phyloP scores from a whole-genome alignment of 2,888 invertebrate species.

The Rotaria magnacalcarata region DNA sequence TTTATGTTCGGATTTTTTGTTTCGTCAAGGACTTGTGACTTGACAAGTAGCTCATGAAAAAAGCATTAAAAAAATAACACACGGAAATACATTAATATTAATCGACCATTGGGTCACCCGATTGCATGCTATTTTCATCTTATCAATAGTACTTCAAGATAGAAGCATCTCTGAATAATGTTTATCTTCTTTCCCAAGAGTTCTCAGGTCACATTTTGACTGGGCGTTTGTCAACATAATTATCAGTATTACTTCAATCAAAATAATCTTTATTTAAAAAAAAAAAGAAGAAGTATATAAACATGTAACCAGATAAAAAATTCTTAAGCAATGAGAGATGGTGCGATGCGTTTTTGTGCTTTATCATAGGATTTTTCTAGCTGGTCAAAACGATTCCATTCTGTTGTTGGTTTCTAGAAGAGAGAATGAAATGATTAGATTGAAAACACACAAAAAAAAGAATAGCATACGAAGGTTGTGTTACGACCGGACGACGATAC shows the following conservation, averaged over 20 bases:
- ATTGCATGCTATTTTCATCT: no score
- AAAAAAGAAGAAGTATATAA: background rate
- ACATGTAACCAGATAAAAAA: background rate
- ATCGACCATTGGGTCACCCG: no score
- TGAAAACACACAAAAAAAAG: background rate
- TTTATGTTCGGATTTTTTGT: no score
- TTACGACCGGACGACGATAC: background rate
- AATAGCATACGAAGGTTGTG: background rate
- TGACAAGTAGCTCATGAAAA: no score
- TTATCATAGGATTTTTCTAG: conserved; percentile 23
- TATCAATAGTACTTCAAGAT: no score
- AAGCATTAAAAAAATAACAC: no score
- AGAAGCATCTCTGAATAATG: no score
- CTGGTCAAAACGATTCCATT: conserved; percentile 35
- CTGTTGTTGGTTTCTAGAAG: background rate
- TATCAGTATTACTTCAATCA: background rate
- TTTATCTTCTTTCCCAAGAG: no score
- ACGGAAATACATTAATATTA: no score
- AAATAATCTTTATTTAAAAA: background rate
- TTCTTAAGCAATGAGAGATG: background rate
- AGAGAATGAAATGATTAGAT: background rate
- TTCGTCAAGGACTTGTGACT: no score
- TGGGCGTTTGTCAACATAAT: no score
- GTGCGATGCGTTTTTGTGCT: background rate
- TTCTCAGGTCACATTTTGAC: no score